phyloP scores from a whole-genome alignment of 2,113 vertebrate species.

The Proterorhinus semilunaris region DNA sequence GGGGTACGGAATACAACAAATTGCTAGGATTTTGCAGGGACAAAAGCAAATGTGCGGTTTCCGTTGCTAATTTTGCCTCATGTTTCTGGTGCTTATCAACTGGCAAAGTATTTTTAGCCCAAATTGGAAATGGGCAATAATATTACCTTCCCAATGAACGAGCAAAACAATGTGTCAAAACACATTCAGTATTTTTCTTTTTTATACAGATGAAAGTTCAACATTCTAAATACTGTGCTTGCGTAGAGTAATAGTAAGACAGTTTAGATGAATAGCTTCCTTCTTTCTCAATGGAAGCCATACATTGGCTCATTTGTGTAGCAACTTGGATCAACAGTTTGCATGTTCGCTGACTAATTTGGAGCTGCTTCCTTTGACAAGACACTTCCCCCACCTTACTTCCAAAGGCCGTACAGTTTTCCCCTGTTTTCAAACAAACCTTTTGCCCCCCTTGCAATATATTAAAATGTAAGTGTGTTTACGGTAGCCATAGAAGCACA shows the following conservation, averaged over 20 bases:
- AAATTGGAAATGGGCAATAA: background rate
- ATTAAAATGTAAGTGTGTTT: too few species aligned
- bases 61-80: background rate
- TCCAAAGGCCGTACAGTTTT: too few species aligned
- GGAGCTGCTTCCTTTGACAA: too few species aligned
- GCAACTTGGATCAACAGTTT: too few species aligned
- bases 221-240: too few species aligned
- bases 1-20: constrained; percentile 29
- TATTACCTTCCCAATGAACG: constrained; percentile 7
- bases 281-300: constrained; percentile 19
- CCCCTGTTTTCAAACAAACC: too few species aligned
- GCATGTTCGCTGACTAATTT: background rate
- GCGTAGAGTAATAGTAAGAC: too few species aligned
- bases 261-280: background rate
- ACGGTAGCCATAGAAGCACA: too few species aligned
- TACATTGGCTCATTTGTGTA: background rate
- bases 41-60: constrained; percentile 12
- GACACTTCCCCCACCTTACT: too few species aligned
- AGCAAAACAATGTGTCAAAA: constrained; percentile 15
- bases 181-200: background rate
- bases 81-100: constrained; percentile 20
- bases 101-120: constrained; percentile 13
- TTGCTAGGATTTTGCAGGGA: constrained; percentile 14
- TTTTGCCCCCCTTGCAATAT: too few species aligned
- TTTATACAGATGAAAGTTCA: too few species aligned